These are phyloP conservation scores for Microcebus murinus DNA, from an alignment of 2,113 vertebrate genomes.

Conservation along the genomic window DNA sequence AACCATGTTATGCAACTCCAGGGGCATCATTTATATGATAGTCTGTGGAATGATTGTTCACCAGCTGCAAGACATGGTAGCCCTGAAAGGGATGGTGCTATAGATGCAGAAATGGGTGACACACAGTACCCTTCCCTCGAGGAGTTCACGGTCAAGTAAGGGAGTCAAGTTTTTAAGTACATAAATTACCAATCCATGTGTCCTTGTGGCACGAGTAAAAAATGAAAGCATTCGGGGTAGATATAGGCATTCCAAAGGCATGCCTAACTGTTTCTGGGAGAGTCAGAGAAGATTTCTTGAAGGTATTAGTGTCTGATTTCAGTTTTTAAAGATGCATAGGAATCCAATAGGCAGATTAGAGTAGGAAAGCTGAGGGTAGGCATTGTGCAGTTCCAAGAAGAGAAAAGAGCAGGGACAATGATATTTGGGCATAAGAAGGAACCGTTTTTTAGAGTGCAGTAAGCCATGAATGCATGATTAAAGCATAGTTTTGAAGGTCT, in stretches of 20 bases:
- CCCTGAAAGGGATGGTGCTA: not conserved
- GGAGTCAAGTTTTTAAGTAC: not conserved
- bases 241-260: not conserved
- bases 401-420: not conserved
- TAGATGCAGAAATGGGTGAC: not conserved
- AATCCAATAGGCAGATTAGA: not conserved
- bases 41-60: not conserved
- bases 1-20: rapidly evolving
- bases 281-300: not conserved
- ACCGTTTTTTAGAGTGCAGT: not conserved
- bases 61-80: not conserved
- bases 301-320: not conserved
- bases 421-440: not conserved
- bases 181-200: no score
- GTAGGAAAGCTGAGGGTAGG: not conserved
- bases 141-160: not conserved
- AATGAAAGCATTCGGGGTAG: not conserved
- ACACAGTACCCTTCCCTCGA: not conserved
- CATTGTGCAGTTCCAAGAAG: not conserved
- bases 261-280: not conserved
- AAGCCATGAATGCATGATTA: not conserved
- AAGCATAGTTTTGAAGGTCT: not conserved
- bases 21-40: not conserved
- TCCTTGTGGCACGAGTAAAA: not conserved
- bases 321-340: not conserved